Base-by-base conservation (phyloP, 2,113 vertebrate species). In the Sturnus vulgaris region DNA sequence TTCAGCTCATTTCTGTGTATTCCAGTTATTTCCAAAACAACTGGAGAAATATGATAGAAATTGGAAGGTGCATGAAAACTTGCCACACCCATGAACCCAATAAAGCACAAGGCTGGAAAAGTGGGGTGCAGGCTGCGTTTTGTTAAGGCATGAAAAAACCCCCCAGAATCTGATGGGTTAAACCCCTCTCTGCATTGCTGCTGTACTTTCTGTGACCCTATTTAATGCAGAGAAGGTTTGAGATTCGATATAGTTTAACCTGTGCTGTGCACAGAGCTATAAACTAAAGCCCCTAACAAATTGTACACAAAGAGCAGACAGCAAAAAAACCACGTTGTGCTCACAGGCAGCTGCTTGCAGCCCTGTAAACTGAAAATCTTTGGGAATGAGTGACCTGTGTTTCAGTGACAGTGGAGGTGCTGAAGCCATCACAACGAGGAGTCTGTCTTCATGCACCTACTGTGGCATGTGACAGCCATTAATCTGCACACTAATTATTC, bases 151-250 rank as follows among this genome's bases (percentile, higher is more conserved):
- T 25, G 47, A 83, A 81, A 82, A 68, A 80, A 52, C 5, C 4
- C 17, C 63, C 35, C 79, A 85, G 96, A 71, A 87, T 80, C 59
- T 49, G 86, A 97, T 82, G 96, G 95, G 95, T 96, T 97, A 97
- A 96, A 56, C 35, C 91, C 56, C 24, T 17, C 93, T 93, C 82
- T 42, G 82, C 91, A 64, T 82, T 31, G 92, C 96, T 77, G 93
- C 61, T 98, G 95, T 96, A 97, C 97, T 97, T 96, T 96, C 88
- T 75, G 69, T 97, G 98, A 97, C 97, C 96, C 96, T 95, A 65
- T 93, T 95, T 93, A 64, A 57, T 73, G 93, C 69, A 95, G 93
- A 55, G 92, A 97, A 96, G 86, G 94, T 79, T 95, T 96, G 95
- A 95, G 94, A 96, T 86, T 82, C 49, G 19, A 93, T 55, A 95